phyloP scores from a whole-genome alignment of 2,797 vertebrate genomes.

The Champsocephalus gunnari region DNA sequence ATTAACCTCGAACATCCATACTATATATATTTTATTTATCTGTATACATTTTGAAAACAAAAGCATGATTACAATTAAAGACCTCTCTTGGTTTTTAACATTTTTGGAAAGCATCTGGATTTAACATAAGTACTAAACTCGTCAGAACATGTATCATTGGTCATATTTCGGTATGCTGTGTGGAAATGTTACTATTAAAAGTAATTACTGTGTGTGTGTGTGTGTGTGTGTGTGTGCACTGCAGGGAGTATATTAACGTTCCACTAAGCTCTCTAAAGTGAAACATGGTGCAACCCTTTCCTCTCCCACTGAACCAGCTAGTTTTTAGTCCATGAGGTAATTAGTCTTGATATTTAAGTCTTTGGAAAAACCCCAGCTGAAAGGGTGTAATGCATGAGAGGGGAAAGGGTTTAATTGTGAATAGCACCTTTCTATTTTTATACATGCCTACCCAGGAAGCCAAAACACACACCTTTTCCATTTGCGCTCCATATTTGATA shows the following conservation, averaged over 20 bases:
- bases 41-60: too few relatives aligned
- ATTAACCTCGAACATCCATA: too few relatives aligned
- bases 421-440: background rate
- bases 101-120: too few relatives aligned
- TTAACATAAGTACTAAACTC: too few relatives aligned
- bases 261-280: slow-evolving; percentile 35
- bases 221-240: background rate
- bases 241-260: slow-evolving; percentile 29
- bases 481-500: slow-evolving; percentile 13
- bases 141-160: too few relatives aligned
- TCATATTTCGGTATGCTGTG: too few relatives aligned
- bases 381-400: slow-evolving; percentile 34
- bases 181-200: too few relatives aligned
- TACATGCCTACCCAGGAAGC: background rate
- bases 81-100: too few relatives aligned
- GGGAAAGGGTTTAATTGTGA: slow-evolving; percentile 31
- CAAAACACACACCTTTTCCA: slow-evolving; percentile 5
- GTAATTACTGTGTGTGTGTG: too few relatives aligned
- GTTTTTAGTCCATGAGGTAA: slow-evolving; percentile 13
- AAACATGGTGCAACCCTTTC: slow-evolving; percentile 25
- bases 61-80: too few relatives aligned
- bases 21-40: too few relatives aligned
- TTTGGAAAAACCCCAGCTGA: slow-evolving; percentile 23
- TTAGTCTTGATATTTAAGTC: slow-evolving; percentile 40
- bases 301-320: slow-evolving; percentile 23